phyloP scores from a whole-genome alignment of 2,888 invertebrate genomes.

The Cloeon dipterum region DNA sequence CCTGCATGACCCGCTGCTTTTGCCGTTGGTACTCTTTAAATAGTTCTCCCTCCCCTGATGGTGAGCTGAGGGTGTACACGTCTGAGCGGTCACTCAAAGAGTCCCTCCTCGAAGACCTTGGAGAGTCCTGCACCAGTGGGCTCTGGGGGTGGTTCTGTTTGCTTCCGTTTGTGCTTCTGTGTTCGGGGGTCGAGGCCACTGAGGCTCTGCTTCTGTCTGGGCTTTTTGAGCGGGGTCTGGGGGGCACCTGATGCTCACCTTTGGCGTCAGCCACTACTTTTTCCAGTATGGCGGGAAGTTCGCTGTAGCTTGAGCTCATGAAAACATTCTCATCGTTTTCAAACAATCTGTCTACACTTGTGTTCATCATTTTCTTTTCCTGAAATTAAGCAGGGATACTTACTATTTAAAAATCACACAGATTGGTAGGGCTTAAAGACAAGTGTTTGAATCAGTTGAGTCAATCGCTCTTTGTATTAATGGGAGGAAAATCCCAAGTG shows the following conservation, averaged over 20 bases:
- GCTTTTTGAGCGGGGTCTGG: slow-evolving; percentile 23
- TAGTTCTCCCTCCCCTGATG: slow-evolving; percentile 33
- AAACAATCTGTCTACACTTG: slow-evolving; percentile 73
- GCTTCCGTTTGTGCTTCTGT: slow-evolving; percentile 22
- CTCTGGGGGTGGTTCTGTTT: not conserved
- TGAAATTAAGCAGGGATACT: no score
- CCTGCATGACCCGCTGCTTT: slow-evolving; percentile 35
- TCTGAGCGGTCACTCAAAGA: slow-evolving; percentile 30
- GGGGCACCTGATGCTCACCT: slow-evolving; percentile 15
- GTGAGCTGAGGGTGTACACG: slow-evolving; percentile 12
- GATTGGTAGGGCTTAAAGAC: no score
- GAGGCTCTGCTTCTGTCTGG: slow-evolving; percentile 23
- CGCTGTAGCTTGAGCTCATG: slow-evolving; percentile 43
- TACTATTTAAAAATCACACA: no score
- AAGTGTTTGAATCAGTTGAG: no score
- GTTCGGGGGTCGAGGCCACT: slow-evolving; percentile 43
- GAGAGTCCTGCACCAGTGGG: slow-evolving; percentile 24
- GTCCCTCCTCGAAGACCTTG: slow-evolving; percentile 36
- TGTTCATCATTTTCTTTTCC: slow-evolving; percentile 42
- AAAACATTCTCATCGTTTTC: slow-evolving; percentile 51
- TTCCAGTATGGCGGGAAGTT: slow-evolving; percentile 22
- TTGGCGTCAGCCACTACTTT: slow-evolving; percentile 9
- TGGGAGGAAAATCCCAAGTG: no score
- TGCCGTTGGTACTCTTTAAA: slow-evolving; percentile 61
- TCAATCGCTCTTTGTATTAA: no score